Evolutionary conservation across 2,797 vertebrate genomes (phyloP), one percentile per base, ranked within the genome.

Genomic region (Bucorvus abyssinicus): DNA sequence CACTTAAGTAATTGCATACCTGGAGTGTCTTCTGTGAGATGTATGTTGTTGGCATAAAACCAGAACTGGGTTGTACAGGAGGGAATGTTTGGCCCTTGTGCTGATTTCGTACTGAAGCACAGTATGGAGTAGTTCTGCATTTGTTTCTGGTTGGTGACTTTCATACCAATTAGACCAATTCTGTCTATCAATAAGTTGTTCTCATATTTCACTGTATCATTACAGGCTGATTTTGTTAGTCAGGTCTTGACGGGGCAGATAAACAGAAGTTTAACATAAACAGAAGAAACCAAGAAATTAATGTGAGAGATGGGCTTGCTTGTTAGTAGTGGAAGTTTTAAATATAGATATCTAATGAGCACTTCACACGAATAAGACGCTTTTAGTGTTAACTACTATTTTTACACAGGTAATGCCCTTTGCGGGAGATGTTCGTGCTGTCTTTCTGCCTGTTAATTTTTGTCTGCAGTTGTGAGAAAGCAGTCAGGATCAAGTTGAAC

Each of bases 71-170:
- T 23, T 83, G 75, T 74, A 15, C 42, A 42, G 49, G 55, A 71
- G 36, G 50, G 67, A 60, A 65, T 0, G 1, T 34, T 40, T 68
- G 50, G 11, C 40, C 14, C 2, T 0, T 65, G 49, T 68, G 40
- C 65, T 53, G 8, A 17, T 56, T 65, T 74, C 38, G 12, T 79
- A 0, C 38, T 61, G 52, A 81, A 75, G 40, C 50, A 23, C 2
- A 3, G 27, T 3, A 21, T 27, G 16, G 50, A 24, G 59, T 83
- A 27, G n/a, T 71, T 29, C 47, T 1, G 9, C 7, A 49, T 83
- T 38, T 42, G 16, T 32, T 79, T 5, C 15, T 61, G 12, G 2
- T 65, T 42, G 29, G 44, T n/a, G n/a, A 38, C 59, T 90, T 64
- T 56, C 34, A 5, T 81, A 64, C 57, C 76, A 47, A 0, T 36